These are phyloP conservation scores for Tetranychus cinnabarinus DNA, from an alignment of 1,140 invertebrate species.

Conservation along the genomic window DNA sequence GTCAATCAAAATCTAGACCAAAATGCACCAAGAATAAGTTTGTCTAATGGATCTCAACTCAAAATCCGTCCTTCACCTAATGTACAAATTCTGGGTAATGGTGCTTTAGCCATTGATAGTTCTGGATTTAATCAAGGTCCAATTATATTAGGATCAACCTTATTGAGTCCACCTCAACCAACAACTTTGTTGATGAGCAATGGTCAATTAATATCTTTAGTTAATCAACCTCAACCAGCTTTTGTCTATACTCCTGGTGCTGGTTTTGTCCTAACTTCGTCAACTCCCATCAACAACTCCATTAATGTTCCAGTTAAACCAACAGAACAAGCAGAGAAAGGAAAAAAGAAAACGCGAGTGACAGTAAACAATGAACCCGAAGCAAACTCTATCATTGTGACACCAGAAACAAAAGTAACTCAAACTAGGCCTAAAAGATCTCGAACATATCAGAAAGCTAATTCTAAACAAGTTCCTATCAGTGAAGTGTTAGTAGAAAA, in stretches of 20 bases:
- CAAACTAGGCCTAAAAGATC: neutral
- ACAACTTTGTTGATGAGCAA: slow-evolving; percentile 22
- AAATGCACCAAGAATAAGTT: neutral
- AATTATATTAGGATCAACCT: neutral
- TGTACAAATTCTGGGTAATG: neutral
- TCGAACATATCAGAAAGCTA: neutral
- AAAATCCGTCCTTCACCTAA: neutral
- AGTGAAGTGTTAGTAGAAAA: too few relatives aligned
- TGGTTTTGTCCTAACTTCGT: neutral
- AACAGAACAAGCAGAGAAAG: neutral
- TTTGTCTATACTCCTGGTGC: neutral
- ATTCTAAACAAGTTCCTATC: too few relatives aligned
- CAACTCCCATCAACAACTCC: neutral
- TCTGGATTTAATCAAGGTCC: neutral
- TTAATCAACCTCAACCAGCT: slow-evolving; percentile 18
- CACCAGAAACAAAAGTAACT: neutral
- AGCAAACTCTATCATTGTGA: neutral
- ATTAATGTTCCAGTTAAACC: neutral
- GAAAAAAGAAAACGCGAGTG: neutral
- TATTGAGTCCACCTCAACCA: slow-evolving; percentile 9
- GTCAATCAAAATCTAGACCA: neutral
- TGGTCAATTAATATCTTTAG: slow-evolving; percentile 21
- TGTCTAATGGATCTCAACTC: neutral
- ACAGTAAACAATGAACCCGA: neutral
- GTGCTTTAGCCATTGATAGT: neutral